phyloP scores from a whole-genome alignment of 2,888 invertebrate species.

The Deilephila elpenor region DNA sequence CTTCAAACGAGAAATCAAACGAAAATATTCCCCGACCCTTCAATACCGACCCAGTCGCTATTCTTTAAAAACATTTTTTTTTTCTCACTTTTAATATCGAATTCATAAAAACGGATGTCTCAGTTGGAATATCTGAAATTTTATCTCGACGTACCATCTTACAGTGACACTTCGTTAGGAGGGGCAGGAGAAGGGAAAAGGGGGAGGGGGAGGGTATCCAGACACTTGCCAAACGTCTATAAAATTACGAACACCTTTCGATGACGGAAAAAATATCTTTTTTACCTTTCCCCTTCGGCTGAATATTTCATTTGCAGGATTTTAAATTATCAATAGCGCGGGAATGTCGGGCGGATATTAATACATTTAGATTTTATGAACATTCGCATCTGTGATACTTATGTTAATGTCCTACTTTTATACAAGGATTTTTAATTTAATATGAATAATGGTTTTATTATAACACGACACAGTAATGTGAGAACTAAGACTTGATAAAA shows the following conservation, averaged over 20 bases:
- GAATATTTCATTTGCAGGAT: constrained; percentile 38
- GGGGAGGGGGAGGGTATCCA: constrained; percentile 29
- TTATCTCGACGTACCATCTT: constrained; percentile 27
- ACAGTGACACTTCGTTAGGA: constrained; percentile 51
- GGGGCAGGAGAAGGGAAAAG: constrained; percentile 38
- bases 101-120: constrained; percentile 24
- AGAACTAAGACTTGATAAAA: too few species aligned
- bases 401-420: background rate
- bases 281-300: constrained; percentile 29
- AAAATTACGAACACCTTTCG: constrained; percentile 45
- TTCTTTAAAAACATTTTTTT: constrained; percentile 5
- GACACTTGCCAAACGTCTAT: constrained; percentile 38
- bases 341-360: constrained; percentile 29
- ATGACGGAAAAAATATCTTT: constrained; percentile 35
- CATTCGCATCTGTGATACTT: background rate
- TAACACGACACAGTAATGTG: background rate
- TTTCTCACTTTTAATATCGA: constrained; percentile 25
- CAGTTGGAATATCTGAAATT: constrained; percentile 25
- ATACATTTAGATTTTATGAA: constrained; percentile 21
- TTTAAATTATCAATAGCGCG: constrained; percentile 31
- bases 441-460: background rate
- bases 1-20: too few species aligned
- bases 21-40: too few species aligned
- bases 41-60: background rate
- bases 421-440: background rate